Base-by-base conservation (phyloP, 2,888 invertebrate genomes). In the Sphecodes monilicornis region DNA sequence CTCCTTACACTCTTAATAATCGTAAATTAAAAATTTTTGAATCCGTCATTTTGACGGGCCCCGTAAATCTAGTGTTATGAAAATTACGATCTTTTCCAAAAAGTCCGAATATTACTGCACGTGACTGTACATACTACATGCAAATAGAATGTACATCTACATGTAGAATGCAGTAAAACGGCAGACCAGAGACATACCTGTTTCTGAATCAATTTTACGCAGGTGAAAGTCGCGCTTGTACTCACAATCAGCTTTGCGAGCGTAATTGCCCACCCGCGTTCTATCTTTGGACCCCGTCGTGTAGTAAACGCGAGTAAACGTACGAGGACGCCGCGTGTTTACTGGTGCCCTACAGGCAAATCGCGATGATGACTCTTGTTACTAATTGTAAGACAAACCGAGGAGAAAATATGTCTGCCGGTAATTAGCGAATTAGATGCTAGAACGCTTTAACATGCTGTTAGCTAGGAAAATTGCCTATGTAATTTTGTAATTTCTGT, bases 211-310 rank as follows among this genome's bases (percentile, higher is more conserved):
- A 66, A 82, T 72, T 77, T 60, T 57, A 29, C 78, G 50, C 72
- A 54, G 82, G 76, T 82, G 86, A 82, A 86, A 84, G 85, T 86
- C 76, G 60, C 57, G 32, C 82, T 75, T 57, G 54, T 75, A 66
- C 72, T n/a, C 80, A 46, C 83, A 60, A 60, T 60, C 60, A 64
- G 64, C 57, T 46, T 36, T 36, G 75, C 79, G 72, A 69, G 46
- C 72, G 71, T 78, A 84, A 84, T 84, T 84, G 85, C 50, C 50
- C 78, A 73, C 66, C n/a, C 69, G 71, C 74, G 75, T 78, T 78
- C 85, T 78, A 79, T 84, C 68, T 83, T 87, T 72, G 79, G 41
- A 29, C 29, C 46, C 50, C 78, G 77, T 36, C 29, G 77, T 54
- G 54, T n/a, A 54, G 54, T 54, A 54, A 54, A 41, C 41, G 11